phyloP scores from a whole-genome alignment of 2,797 vertebrate genomes.

The Sebastes nivosus region DNA sequence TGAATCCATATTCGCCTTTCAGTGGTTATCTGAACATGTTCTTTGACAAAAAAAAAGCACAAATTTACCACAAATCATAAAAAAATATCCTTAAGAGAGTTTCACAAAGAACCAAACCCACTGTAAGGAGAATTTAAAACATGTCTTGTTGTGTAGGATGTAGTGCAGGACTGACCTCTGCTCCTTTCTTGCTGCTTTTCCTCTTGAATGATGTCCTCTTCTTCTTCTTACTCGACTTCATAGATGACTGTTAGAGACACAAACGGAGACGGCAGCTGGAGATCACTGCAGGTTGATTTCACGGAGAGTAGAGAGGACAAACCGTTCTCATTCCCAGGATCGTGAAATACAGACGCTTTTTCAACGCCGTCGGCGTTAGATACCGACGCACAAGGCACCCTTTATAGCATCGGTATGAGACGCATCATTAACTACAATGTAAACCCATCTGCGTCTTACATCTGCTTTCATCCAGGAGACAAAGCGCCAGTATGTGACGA shows the following conservation, averaged over 20 bases:
- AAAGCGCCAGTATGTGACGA: too few relatives aligned
- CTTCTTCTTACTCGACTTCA: conserved; percentile 96
- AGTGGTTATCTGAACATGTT: not conserved
- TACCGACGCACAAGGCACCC: too few relatives aligned
- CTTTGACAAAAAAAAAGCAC: not conserved
- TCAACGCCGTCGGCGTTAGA: too few relatives aligned
- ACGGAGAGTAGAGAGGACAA: not conserved
- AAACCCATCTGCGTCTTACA: too few relatives aligned
- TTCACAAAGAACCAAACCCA: not conserved
- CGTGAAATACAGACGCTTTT: too few relatives aligned
- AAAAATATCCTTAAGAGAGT: not conserved
- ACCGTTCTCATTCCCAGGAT: too few relatives aligned
- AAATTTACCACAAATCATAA: not conserved
- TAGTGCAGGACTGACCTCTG: conserved; percentile 80
- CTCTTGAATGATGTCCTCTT: conserved; percentile 94
- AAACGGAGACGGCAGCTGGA: not conserved
- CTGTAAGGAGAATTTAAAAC: too few relatives aligned
- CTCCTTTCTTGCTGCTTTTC: conserved; percentile 93
- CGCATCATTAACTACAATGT: too few relatives aligned
- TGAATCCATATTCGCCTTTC: too few relatives aligned
- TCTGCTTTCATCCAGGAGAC: too few relatives aligned
- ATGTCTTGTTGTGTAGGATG: not conserved
- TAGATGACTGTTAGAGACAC: conserved; percentile 68
- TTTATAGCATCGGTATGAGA: too few relatives aligned
- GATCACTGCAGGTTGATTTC: not conserved